Base-by-base conservation (phyloP, 2,888 invertebrate genomes). In the Drosophila buzzatii region DNA sequence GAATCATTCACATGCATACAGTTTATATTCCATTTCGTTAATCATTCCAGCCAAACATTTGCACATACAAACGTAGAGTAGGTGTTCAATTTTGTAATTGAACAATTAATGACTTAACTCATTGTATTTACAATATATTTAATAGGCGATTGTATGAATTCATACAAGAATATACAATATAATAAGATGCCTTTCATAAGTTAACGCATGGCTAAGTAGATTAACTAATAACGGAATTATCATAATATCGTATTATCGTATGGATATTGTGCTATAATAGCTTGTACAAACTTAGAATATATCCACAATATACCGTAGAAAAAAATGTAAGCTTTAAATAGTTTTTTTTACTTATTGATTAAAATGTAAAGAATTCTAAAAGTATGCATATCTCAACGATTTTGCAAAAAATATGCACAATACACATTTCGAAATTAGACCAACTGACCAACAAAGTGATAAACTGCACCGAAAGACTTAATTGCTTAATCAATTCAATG, bases 31-130 rank as follows among this genome's bases (percentile, higher is more conserved):
- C 75, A 75, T 70, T 56, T 52, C 58, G 49, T 63, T 37, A 73
- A 74, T 59, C 85, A 85, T 85, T 85, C 89, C 85, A 84, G 64
- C 58, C 60, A 75, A 76, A 63, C 52, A 65, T 47, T 41, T 63
- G 37, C 53, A 64, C 51, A 63, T 42, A 56, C 12, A n/a, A 33
- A 42, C 18, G 55, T 31, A 56, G 27, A 35, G 23, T 52, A 27
- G n/a, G 20, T 53, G 23, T 71, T 41, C 31, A 56, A 63, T 60
- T 60, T 56, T 1, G 41, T 37, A 16, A 39, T 49, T 61, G 42
- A 52, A 56, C 14, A 63, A 47, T 16, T n/a, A 37, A n/a, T 55
- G 52, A 45, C 14, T 58, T 56, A 63, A 58, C 49, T 39, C 42
- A 63, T 31, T 58, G 63, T 71, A 76, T 59, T 76, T 53, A 41